phyloP scores from a whole-genome alignment of 2,888 invertebrate genomes.

The Campoletis raptor region DNA sequence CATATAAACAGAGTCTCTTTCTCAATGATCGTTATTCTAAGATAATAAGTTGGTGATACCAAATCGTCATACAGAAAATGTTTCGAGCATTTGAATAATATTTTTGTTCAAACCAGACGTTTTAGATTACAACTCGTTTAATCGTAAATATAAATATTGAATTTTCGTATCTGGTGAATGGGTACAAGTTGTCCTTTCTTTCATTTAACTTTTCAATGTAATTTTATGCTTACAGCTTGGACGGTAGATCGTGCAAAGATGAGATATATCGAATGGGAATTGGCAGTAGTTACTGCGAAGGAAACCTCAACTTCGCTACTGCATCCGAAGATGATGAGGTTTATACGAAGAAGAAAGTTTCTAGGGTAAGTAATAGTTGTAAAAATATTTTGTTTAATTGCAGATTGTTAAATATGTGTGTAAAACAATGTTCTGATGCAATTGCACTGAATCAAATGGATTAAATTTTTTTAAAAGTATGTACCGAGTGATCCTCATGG shows the following conservation, averaged over 20 bases:
- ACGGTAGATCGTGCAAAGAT: slow-evolving; percentile 83
- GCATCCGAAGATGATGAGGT: slow-evolving; percentile 84
- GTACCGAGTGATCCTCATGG: neutral
- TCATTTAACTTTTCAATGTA: slow-evolving; percentile 1
- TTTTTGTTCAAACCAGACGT: neutral
- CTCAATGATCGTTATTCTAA: neutral
- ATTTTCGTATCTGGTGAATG: neutral
- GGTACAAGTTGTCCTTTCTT: neutral
- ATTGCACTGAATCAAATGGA: too few relatives aligned
- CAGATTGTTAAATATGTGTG: neutral
- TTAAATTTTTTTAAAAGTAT: neutral
- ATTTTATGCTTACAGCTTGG: slow-evolving; percentile 78
- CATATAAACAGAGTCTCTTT: neutral
- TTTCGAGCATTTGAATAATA: neutral
- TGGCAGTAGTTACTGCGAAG: slow-evolving; percentile 82
- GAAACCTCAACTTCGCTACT: slow-evolving; percentile 83
- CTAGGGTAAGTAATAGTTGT: slow-evolving; percentile 79
- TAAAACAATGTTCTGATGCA: neutral
- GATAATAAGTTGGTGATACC: neutral
- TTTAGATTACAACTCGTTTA: neutral
- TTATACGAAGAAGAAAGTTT: slow-evolving; percentile 84
- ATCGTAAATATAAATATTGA: neutral
- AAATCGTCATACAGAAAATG: neutral
- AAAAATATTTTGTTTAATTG: slow-evolving; percentile 1
- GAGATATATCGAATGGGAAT: slow-evolving; percentile 83